Evolutionary conservation across 1,140 invertebrate genomes (phyloP), one percentile per base, ranked within the genome.

Genomic region (Drosophila sp.): DNA sequence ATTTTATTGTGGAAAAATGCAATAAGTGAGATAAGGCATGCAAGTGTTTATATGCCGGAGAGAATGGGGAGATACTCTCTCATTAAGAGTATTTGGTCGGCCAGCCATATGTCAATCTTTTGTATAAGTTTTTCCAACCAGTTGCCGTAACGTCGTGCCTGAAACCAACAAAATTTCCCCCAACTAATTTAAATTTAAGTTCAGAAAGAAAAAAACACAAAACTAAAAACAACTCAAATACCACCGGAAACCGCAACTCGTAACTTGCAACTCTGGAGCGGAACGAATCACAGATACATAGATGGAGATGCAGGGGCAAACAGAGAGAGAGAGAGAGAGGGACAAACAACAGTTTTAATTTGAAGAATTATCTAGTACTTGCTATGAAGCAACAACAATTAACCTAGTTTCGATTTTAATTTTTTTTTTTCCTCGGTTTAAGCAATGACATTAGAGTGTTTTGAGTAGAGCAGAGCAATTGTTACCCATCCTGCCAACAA

Each of bases 151-250:
- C 7, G 29, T 29, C 11, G 5, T 17, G 29, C 30, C 54, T 17
- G 8, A 17, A 27, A 17, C 44, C 57, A 44, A 41, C 63, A 55
- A 55, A 65, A 63, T 68, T 66, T 72, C 55, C 40, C 25, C 65
- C 64, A 47, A 68, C 77, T 70, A 79, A 77, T 82, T 84, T 61
- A 58, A 80, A 73, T 73, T 70, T 73, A 72, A 76, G 72, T 70
- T 83, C 41, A 60, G 40, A 66, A 66, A 60, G 41, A 60, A 62
- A 61, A 41, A 67, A 17, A 17, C 17, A 17, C 17, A 17, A 17
- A 17, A 17, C 17, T 17, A 17, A 17, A 67, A 41, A 56, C 33
- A 69, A 44, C 4, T 7, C 66, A 72, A 83, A 79, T 69, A 54
- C 63, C 62, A 81, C 82, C 82, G 82, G 82, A 85, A 85, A 68